Evolutionary conservation across 2,113 vertebrate genomes (phyloP).

Genomic region (Archocentrus centrarchus): DNA sequence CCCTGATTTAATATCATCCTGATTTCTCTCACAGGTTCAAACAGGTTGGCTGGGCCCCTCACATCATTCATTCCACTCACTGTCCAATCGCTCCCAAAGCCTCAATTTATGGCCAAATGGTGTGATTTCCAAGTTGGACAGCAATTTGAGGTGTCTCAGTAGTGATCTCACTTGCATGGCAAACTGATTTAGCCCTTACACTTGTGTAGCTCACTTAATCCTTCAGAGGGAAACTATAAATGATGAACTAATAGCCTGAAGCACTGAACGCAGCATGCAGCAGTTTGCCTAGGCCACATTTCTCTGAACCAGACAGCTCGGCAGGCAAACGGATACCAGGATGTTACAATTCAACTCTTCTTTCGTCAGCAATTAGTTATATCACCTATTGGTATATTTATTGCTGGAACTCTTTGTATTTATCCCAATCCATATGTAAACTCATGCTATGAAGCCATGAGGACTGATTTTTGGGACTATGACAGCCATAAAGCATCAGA

Average conservation of each 20-base stretch:
- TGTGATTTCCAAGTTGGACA: constrained; percentile 42
- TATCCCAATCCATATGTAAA: not conserved
- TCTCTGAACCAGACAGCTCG: not conserved
- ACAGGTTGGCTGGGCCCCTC: constrained; percentile 5
- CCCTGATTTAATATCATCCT: constrained; percentile 25
- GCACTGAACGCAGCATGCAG: constrained; percentile 10
- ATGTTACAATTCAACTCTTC: not conserved
- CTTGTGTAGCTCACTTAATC: constrained; percentile 3
- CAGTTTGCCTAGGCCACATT: not conserved
- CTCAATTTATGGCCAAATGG: constrained; percentile 52
- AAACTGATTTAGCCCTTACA: constrained; percentile 29
- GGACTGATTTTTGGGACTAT: not conserved
- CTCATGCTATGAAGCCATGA: not conserved
- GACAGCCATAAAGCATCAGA: not conserved
- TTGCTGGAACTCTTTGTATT: not conserved
- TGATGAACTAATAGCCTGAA: constrained; percentile 33
- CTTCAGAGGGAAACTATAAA: constrained; percentile 20
- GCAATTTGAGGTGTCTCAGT: constrained; percentile 28
- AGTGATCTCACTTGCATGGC: constrained; percentile 29
- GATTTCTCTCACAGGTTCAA: constrained; percentile 31
- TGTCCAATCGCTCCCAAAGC: constrained; percentile 45
- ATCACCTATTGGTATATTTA: not conserved
- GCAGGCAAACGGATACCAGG: not conserved
- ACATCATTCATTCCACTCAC: constrained; percentile 42
- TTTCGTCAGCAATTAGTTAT: not conserved